Evolutionary conservation across 2,113 vertebrate genomes (phyloP).

Genomic region (Peromyscus leucopus): DNA sequence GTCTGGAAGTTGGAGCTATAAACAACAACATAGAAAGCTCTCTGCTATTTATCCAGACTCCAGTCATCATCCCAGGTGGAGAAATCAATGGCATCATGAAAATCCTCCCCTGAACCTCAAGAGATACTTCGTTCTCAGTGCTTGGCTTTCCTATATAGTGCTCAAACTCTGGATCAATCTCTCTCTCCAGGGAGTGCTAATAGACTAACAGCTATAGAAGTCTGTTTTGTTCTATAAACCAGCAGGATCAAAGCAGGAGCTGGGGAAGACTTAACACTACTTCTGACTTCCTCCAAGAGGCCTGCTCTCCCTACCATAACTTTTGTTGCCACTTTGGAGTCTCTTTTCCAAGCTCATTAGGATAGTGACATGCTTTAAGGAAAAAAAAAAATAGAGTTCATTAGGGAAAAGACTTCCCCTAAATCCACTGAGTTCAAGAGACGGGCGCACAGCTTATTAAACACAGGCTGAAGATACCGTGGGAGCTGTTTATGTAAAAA

Average conservation of each 20-base stretch:
- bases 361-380: conserved; percentile 59
- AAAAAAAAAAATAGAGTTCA: not conserved
- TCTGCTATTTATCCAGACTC: conserved; percentile 50
- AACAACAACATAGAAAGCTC: conserved; percentile 47
- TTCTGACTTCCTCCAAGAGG: conserved; percentile 40
- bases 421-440: not conserved
- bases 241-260: conserved; percentile 70
- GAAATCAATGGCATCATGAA: conserved; percentile 65
- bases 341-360: conserved; percentile 48
- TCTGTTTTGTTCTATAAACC: conserved; percentile 69
- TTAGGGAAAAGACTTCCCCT: not conserved
- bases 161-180: conserved; percentile 62
- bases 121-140: conserved; percentile 45
- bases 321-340: not conserved
- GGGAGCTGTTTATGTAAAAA: not conserved
- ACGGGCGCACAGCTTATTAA: not conserved
- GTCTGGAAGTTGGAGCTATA: conserved; percentile 36
- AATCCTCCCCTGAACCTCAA: conserved; percentile 36
- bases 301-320: not conserved
- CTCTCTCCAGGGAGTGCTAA: conserved; percentile 64
- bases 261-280: conserved; percentile 41
- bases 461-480: not conserved
- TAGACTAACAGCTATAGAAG: conserved; percentile 54
- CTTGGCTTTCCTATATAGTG: conserved; percentile 28
- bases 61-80: conserved; percentile 11